phyloP scores from a whole-genome alignment of 1,140 invertebrate species.

The Bilobella aurantiaca region DNA sequence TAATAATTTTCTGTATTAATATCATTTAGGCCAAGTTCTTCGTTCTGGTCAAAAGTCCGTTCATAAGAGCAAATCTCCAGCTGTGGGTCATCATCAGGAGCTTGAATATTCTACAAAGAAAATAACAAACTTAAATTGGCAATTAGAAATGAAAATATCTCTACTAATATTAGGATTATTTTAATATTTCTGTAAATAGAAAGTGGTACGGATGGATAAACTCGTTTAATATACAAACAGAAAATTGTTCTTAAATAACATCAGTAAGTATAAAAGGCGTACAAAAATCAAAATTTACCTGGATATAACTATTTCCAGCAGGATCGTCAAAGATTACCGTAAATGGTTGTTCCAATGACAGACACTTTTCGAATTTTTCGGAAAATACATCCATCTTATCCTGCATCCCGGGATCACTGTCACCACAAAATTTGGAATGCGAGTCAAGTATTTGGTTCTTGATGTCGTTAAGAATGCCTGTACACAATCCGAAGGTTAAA shows the following conservation, averaged over 20 bases:
- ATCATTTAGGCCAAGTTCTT: constrained; percentile 89
- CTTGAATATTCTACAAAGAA: constrained; percentile 55
- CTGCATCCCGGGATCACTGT: constrained; percentile 46
- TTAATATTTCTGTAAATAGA: no score
- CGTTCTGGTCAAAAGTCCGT: constrained; percentile 82
- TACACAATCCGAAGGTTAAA: background rate
- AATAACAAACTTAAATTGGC: no score
- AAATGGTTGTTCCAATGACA: constrained; percentile 51
- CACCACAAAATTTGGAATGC: constrained; percentile 52
- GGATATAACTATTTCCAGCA: constrained; percentile 92
- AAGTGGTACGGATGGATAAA: no score
- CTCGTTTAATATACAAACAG: no score
- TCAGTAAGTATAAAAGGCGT: no score
- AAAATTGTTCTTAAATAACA: no score
- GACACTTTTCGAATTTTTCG: constrained; percentile 55
- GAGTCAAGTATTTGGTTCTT: constrained; percentile 52
- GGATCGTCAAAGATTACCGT: constrained; percentile 88
- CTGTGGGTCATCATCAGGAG: constrained; percentile 58
- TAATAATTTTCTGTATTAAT: constrained; percentile 75
- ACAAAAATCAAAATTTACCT: constrained; percentile 46
- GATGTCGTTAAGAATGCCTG: constrained; percentile 53
- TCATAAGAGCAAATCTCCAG: constrained; percentile 72
- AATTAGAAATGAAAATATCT: no score
- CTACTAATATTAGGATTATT: no score
- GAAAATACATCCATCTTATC: constrained; percentile 54